Evolutionary conservation across 1,140 invertebrate genomes (phyloP).

Genomic region (Drosophila subobscura): DNA sequence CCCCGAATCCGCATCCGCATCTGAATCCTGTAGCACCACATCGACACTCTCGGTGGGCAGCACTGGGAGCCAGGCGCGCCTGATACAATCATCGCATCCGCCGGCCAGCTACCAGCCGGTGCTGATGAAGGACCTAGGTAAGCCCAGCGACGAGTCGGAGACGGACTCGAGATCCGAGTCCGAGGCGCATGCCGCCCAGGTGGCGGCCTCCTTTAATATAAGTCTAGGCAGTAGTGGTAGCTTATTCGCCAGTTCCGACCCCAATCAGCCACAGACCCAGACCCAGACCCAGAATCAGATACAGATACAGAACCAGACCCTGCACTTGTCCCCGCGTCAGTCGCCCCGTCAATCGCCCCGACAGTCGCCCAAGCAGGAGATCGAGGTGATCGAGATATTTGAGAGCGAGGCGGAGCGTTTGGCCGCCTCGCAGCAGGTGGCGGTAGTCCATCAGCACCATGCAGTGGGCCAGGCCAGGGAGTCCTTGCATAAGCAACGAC

Average conservation of each 20-base stretch:
- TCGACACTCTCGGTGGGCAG: conserved; percentile 97
- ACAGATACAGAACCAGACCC: conserved; percentile 24
- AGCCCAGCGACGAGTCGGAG: conserved; percentile 84
- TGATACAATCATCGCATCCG: conserved; percentile 96
- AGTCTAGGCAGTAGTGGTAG: conserved; percentile 82
- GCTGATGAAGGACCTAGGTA: conserved; percentile 94
- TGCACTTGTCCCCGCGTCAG: conserved; percentile 51
- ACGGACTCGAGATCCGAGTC: conserved; percentile 60
- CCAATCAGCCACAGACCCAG: conserved; percentile 10
- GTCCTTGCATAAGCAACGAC: conserved; percentile 40
- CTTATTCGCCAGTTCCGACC: conserved; percentile 66
- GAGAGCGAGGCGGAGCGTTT: conserved; percentile 71
- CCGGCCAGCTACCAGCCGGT: conserved; percentile 94
- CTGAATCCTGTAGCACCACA: conserved; percentile 88
- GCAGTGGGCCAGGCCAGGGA: conserved; percentile 42
- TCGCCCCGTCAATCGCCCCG: conserved; percentile 74
- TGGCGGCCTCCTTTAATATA: conserved; percentile 81
- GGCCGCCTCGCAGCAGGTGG: conserved; percentile 73
- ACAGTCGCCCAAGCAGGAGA: conserved; percentile 80
- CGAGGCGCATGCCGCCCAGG: conserved; percentile 69
- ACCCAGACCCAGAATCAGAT: conserved; percentile 16
- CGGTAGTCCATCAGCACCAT: conserved; percentile 72
- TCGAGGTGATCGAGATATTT: conserved; percentile 82
- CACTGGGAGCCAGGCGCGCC: conserved; percentile 95
- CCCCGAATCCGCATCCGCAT: conserved; percentile 11